A percentile compares a stretch with the other conserved stretches of the same genome.
phyloP scores from a whole-genome alignment of 2,888 invertebrate species.

The Plagiodera versicolora region DNA sequence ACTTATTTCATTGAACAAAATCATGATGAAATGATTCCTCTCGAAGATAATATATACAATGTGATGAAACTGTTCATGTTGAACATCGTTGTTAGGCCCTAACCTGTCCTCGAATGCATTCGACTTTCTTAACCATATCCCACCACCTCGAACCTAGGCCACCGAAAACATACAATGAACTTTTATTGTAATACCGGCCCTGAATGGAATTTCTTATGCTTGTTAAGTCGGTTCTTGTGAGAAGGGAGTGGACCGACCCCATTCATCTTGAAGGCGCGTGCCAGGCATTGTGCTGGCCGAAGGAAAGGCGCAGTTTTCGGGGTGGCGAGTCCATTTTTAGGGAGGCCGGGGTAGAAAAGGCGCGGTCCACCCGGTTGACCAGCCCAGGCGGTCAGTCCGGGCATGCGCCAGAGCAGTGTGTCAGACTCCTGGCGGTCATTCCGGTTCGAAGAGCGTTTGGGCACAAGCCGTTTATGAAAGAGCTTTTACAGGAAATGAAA shows the following conservation, averaged over 20 bases:
- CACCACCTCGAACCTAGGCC: conserved; percentile 17
- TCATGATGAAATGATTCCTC: too few species aligned
- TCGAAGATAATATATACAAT: too few species aligned
- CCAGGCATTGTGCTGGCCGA: conserved; percentile 34
- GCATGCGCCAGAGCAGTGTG: conserved; percentile 34
- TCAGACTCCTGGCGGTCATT: not conserved
- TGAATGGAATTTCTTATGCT: conserved; percentile 36
- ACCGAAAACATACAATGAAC: conserved; percentile 31
- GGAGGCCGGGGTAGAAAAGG: conserved; percentile 36
- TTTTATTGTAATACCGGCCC: conserved; percentile 23
- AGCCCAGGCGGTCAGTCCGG: conserved; percentile 41
- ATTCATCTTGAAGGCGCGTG: conserved; percentile 41
- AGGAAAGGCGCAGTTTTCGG: conserved; percentile 27
- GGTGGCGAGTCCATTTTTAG: conserved; percentile 17
- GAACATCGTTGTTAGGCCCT: not conserved
- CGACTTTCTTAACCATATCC: conserved; percentile 9
- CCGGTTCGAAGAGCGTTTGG: not conserved
- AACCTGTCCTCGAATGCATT: not conserved
- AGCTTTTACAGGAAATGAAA: too few species aligned
- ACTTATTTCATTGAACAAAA: too few species aligned
- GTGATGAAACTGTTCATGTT: too few species aligned
- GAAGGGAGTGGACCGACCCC: conserved; percentile 25
- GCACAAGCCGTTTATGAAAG: too few species aligned
- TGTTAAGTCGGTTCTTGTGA: conserved; percentile 31
- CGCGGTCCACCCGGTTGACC: conserved; percentile 48